phyloP scores from a whole-genome alignment of 2,113 vertebrate genomes.

The Motacilla alba region DNA sequence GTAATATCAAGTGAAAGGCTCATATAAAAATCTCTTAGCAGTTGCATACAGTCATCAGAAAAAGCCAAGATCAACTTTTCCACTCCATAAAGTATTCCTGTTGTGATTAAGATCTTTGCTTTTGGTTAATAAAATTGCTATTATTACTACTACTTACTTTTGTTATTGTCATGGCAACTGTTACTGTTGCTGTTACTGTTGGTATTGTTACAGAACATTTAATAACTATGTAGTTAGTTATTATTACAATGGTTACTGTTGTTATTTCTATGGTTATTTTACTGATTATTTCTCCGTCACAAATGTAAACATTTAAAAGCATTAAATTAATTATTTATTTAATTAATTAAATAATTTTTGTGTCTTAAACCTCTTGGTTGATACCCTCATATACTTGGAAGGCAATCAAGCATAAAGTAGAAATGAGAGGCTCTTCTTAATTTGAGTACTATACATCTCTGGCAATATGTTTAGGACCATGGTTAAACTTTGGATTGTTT shows the following conservation, averaged over 20 bases:
- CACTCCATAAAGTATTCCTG: background rate
- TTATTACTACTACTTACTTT: background rate
- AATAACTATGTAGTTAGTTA: background rate
- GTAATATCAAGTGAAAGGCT: background rate
- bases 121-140: background rate
- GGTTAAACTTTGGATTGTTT: background rate
- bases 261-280: background rate
- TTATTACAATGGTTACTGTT: background rate
- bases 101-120: background rate
- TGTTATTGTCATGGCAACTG: background rate
- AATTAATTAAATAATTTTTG: background rate
- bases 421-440: background rate
- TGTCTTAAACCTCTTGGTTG: background rate
- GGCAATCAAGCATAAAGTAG: background rate
- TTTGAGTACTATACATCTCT: background rate
- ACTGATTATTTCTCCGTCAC: background rate
- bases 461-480: background rate
- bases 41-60: background rate
- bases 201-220: background rate
- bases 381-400: background rate
- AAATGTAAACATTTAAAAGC: background rate
- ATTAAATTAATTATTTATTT: background rate
- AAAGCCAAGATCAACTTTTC: background rate
- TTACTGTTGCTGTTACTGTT: background rate
- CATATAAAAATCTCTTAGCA: background rate